Base-by-base conservation (phyloP, 2,888 invertebrate species). In the Xanthia togata region DNA sequence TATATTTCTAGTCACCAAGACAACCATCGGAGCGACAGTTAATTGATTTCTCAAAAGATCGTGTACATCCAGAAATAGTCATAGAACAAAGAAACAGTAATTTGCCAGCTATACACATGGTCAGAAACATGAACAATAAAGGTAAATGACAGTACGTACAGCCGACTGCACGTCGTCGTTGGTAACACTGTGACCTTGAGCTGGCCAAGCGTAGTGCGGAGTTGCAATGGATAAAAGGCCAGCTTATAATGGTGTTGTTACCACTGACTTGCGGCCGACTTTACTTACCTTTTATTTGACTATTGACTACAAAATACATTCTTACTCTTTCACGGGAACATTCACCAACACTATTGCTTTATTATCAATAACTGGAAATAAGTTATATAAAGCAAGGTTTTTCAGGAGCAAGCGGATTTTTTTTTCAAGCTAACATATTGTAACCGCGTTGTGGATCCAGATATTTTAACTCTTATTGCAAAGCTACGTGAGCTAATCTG, bases 41-140 rank as follows among this genome's bases (percentile, higher is more conserved):
- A n/a, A 67, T n/a, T 59, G 41, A 82, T 11, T 60, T 71, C 4
- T 44, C 77, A 41, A 72, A 44, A 20, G 47, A 47, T 57, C 1
- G 31, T n/a, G n/a, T 20, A 14, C 63, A 38, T 50, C 57, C 35
- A 20, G 50, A 63, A n/a, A 50, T 50, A 26, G n/a, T 12, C 9
- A 14, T 70, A 38, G 63, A 85, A 59, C 31, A 44, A 53, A 69
- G 31, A 17, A 44, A 44, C 50, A 26, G 14, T 23, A 41, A 35
- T 17, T 11, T 83, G 55, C 83, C 83, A 50, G 83, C 78, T 4
- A 47, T 83, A 68, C 83, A 83, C 47, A n/a, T 14, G 50, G 38
- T 68, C 50, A 73, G 70, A 44, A 82, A 77, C 62, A 38, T 31
- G 0, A 73, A 78, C 5, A 78, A 73, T 26, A 78, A 70, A 78